Evolutionary conservation across 2,797 vertebrate species (phyloP).

Genomic region (Xyrichtys novacula): DNA sequence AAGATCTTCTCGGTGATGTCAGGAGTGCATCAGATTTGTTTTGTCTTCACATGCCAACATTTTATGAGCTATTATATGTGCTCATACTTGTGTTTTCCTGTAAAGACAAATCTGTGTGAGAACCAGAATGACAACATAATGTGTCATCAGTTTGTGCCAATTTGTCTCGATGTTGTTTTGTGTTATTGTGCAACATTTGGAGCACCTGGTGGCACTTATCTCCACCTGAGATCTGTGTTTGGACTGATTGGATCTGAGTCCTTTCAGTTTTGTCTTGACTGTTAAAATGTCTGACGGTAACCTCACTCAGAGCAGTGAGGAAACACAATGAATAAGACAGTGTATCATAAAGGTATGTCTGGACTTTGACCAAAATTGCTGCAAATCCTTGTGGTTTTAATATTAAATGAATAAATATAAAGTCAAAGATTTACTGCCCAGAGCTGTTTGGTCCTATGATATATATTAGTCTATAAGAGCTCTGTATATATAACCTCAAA

Average conservation of each 20-base stretch:
- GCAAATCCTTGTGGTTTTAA: too few species aligned
- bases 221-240: slow-evolving; percentile 27
- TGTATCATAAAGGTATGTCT: not conserved
- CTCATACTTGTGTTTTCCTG: slow-evolving; percentile 25
- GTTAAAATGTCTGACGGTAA: not conserved
- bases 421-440: too few species aligned
- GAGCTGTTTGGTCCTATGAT: slow-evolving; percentile 18
- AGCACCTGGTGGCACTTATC: slow-evolving; percentile 22
- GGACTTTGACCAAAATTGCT: not conserved
- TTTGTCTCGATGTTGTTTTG: slow-evolving; percentile 37
- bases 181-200: slow-evolving; percentile 37
- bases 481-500: slow-evolving; percentile 19
- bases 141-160: slow-evolving; percentile 29
- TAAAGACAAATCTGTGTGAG: slow-evolving; percentile 26
- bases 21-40: not conserved
- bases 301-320: not conserved
- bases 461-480: slow-evolving; percentile 12
- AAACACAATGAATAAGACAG: slow-evolving; percentile 1
- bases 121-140: slow-evolving; percentile 25
- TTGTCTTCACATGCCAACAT: not conserved
- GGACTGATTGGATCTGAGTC: slow-evolving; percentile 30
- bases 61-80: not conserved
- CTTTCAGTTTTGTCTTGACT: slow-evolving; percentile 20
- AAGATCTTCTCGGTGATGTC: slow-evolving; percentile 1
- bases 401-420: too few species aligned